A percentile compares a stretch with the other conserved stretches of the same genome.
Evolutionary conservation across 2,888 invertebrate genomes (phyloP).

Genomic region (Meloe dianella): DNA sequence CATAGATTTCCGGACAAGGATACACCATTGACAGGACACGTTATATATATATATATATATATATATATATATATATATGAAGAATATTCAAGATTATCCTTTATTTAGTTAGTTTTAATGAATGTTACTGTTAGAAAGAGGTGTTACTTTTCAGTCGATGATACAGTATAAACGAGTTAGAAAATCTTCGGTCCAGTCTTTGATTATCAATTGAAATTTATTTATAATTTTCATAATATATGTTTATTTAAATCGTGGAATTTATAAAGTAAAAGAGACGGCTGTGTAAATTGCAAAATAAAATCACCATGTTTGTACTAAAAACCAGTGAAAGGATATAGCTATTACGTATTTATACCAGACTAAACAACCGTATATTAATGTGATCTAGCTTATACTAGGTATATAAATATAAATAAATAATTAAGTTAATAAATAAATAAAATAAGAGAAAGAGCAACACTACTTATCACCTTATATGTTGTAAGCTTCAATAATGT

Average conservation of each 20-base stretch:
- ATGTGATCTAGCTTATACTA: neutral
- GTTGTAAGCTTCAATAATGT: too few species aligned
- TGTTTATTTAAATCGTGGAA: neutral
- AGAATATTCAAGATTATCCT: too few species aligned
- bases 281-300: neutral
- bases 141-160: too few species aligned
- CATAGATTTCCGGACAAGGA: too few species aligned
- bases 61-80: too few species aligned
- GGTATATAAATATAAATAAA: neutral
- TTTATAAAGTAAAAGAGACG: neutral
- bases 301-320: neutral
- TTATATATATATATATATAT: too few species aligned
- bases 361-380: slow-evolving; percentile 2
- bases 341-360: neutral
- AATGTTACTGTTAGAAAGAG: too few species aligned
- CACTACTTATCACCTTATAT: neutral
- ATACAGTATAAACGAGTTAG: too few species aligned
- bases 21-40: too few species aligned
- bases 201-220: neutral
- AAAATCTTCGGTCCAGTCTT: too few species aligned
- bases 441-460: neutral
- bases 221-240: neutral
- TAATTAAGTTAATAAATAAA: neutral
- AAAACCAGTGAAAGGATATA: slow-evolving; percentile 6
- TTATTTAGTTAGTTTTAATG: too few species aligned